Percentiles rank a stretch among this genome's conserved stretches.
Evolutionary conservation across 2,888 invertebrate genomes (phyloP).

Genomic region (Portevinia maculata): DNA sequence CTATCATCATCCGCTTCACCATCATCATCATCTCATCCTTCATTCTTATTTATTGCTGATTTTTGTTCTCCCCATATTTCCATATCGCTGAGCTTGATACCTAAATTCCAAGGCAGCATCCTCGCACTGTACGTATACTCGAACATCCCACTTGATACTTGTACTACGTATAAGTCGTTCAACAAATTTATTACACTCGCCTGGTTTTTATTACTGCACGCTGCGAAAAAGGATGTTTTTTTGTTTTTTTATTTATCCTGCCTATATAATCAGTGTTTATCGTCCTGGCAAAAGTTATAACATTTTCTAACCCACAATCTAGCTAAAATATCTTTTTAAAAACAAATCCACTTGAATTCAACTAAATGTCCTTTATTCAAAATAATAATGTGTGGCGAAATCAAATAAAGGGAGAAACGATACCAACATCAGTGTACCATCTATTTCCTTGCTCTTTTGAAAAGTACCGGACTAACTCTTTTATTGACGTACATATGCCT

Average conservation of each 20-base stretch:
- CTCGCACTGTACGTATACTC: not conserved
- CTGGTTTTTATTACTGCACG: conserved; percentile 66
- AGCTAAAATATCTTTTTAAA: not conserved
- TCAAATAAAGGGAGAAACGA: conserved; percentile 9
- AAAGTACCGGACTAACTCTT: conserved; percentile 6
- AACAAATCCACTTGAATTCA: not conserved
- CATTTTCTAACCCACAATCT: conserved; percentile 37
- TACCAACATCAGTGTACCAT: not conserved
- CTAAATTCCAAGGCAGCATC: conserved; percentile 3
- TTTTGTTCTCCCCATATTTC: conserved; percentile 53
- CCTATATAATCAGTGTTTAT: conserved; percentile 61
- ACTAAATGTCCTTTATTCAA: conserved; percentile 18
- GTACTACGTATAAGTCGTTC: conserved; percentile 46
- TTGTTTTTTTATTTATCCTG: not conserved
- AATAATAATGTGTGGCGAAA: not conserved
- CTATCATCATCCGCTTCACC: conserved; percentile 13
- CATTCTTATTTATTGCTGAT: conserved; percentile 58
- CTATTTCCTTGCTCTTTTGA: not conserved
- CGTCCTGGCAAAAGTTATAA: conserved; percentile 2
- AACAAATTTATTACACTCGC: conserved; percentile 69
- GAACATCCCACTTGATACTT: conserved; percentile 24
- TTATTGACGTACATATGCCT: conserved; percentile 14
- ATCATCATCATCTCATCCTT: conserved; percentile 39
- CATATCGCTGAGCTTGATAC: conserved; percentile 54
- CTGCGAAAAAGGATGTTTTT: conserved; percentile 42